These are phyloP conservation scores for Pao palembangensis DNA, from an alignment of 2,113 vertebrate genomes.

Conservation along the genomic window DNA sequence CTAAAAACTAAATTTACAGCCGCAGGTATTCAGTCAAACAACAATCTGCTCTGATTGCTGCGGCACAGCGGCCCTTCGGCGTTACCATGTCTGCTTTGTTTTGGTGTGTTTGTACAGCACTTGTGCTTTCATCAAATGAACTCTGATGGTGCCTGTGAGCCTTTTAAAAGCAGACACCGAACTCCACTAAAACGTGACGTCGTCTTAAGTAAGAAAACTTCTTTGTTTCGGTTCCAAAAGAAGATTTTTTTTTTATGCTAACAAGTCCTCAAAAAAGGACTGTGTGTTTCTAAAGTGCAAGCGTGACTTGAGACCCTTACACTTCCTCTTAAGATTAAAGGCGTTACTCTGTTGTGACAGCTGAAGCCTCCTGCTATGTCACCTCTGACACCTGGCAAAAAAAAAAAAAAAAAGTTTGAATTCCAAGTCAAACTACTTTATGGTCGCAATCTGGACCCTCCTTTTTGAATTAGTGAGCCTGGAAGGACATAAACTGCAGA, in stretches of 20 bases:
- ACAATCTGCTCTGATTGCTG: slow-evolving; percentile 43
- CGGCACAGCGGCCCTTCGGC: slow-evolving; percentile 20
- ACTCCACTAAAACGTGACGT: slow-evolving; percentile 28
- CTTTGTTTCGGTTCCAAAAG: not conserved
- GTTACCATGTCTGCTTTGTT: slow-evolving; percentile 28
- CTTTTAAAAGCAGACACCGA: slow-evolving; percentile 24
- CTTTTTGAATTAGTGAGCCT: slow-evolving; percentile 56
- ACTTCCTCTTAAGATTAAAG: slow-evolving; percentile 67
- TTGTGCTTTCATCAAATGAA: slow-evolving; percentile 43
- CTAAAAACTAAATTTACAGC: slow-evolving; percentile 12
- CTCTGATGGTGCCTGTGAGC: slow-evolving; percentile 37
- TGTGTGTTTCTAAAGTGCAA: slow-evolving; percentile 35
- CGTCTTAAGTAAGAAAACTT: no score
- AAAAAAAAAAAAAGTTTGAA: slow-evolving; percentile 63
- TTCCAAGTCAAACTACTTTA: slow-evolving; percentile 38
- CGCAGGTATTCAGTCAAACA: slow-evolving; percentile 37
- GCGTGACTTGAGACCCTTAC: slow-evolving; percentile 55
- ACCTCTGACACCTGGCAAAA: slow-evolving; percentile 30
- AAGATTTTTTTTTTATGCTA: not conserved
- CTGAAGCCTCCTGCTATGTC: slow-evolving; percentile 57
- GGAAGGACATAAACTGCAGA: slow-evolving; percentile 26
- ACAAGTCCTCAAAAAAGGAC: not conserved
- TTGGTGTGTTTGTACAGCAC: slow-evolving; percentile 35
- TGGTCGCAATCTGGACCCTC: slow-evolving; percentile 40
- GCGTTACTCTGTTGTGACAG: slow-evolving; percentile 67